Evolutionary conservation across 2,797 vertebrate genomes (phyloP), one percentile per base, ranked within the genome.

Genomic region (Microchirus variegatus): DNA sequence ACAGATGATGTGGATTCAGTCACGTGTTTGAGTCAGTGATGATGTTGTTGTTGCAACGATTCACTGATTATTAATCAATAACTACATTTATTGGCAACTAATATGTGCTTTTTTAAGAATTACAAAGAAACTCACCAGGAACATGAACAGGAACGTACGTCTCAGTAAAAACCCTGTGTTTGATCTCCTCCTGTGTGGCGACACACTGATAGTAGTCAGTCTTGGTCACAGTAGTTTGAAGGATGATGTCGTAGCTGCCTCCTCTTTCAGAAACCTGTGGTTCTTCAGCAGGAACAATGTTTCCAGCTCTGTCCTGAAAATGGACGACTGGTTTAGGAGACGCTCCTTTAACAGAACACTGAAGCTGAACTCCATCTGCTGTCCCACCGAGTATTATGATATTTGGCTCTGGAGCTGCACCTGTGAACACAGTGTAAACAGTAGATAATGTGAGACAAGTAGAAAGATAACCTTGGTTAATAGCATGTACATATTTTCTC

Each of bases 361-460:
- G 15, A 0, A 7, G 40, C 17, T 0, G 3, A n/a, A n/a, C n/a
- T n/a, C n/a, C n/a, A n/a, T n/a, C n/a, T n/a, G n/a, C 0, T 2
- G 45, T 26, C 17, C 13, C 0, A 0, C 13, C 0, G 13, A 48
- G 10, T 11, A 0, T 6, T 0, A 0, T 49, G 5, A 66, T 0
- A 2, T 0, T 5, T 0, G 51, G 64, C 0, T 58, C 0, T 52
- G 35, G 4, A 47, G 58, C 0, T 43, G 67, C 44, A 15, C 60
- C 77, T 79, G 67, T 10, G 10, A 53, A 49, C 0, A 53, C 31
- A 31, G 31, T 31, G 5, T 31, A 31, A 31, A 31, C 31, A 31
- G 31, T 8, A 31, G 31, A 31, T 6, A 31, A 31, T 8, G 5
- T 31, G 7, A 31, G 31, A 31, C 5, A 31, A 31, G 31, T 31